Evolutionary conservation across 1,140 invertebrate species (phyloP), one percentile per base, ranked within the genome.

Genomic region (Homalodisca vitripennis): DNA sequence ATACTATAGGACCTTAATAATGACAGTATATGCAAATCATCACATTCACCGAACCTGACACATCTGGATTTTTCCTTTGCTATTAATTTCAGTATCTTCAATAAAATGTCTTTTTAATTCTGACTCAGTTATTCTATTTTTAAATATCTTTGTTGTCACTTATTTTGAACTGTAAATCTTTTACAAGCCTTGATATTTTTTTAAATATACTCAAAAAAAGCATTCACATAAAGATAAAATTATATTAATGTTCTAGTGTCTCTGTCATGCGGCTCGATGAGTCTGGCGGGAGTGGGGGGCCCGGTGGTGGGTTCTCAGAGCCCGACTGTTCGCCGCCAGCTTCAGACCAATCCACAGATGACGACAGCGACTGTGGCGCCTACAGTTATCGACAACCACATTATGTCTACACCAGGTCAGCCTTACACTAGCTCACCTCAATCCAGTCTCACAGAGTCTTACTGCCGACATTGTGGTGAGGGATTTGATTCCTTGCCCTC

Each of bases 261-360:
- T 80, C 82, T 84, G 75, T 86, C 84, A 76, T 86, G 83, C 83
- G 84, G 84, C 72, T 85, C 84, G 78, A 85, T 86, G 82, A 84
- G 69, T 57, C 55, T 67, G n/a, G 69, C 64, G 64, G 69, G 69
- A 57, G 68, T 60, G 73, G 72, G 53, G 66, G 71, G 68, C 70
- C 71, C 68, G 71, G 73, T 68, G 73, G 74, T 62, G 75, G 74
- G 67, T 76, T 76, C 74, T 76, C 75, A 67, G 75, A 76, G 73
- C 74, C 75, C 71, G 75, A 76, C 67, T 71, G 73, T 63, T 74
- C 73, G 68, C 69, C 72, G 73, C 69, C 71, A 68, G 66, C 60
- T n/a, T 64, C 70, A 30, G 66, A 71, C 57, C 65, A 71, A 62
- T 66, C 66, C 62, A 73, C 66, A 69, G 63, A 69, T 53, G 66